phyloP scores from a whole-genome alignment of 1,140 invertebrate genomes.

The Melanaphis sacchari region DNA sequence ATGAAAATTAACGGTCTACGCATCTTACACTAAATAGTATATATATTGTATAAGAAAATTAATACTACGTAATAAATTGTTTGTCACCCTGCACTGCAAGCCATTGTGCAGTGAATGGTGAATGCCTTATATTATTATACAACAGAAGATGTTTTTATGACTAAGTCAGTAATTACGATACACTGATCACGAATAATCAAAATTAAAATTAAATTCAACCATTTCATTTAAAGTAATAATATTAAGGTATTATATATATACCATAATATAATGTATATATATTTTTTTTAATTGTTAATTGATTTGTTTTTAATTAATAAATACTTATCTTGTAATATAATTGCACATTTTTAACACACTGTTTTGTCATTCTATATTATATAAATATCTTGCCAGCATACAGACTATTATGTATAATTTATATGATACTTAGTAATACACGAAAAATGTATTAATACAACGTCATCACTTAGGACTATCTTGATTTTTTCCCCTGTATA shows the following conservation, averaged over 20 bases:
- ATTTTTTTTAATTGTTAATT: background rate
- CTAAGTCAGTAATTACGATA: background rate
- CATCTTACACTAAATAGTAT: background rate
- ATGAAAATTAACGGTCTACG: background rate
- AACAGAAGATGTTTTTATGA: background rate
- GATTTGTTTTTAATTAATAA: background rate
- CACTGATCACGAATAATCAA: slow-evolving; percentile 3
- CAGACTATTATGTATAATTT: background rate
- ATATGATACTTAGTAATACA: background rate
- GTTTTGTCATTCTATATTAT: background rate
- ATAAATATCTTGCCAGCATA: background rate
- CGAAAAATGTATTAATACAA: background rate
- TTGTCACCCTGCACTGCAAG: background rate
- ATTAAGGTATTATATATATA: background rate
- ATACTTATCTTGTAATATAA: background rate
- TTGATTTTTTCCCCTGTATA: background rate
- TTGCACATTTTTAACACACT: too few relatives aligned
- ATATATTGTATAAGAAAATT: background rate
- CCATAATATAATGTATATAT: too few relatives aligned
- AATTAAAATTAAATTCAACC: background rate
- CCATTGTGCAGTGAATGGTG: background rate
- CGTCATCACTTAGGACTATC: background rate
- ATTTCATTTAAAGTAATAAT: background rate
- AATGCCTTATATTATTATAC: background rate
- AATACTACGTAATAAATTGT: background rate